These are phyloP conservation scores for Plebejus argus DNA, from an alignment of 2,888 invertebrate species.

Conservation along the genomic window DNA sequence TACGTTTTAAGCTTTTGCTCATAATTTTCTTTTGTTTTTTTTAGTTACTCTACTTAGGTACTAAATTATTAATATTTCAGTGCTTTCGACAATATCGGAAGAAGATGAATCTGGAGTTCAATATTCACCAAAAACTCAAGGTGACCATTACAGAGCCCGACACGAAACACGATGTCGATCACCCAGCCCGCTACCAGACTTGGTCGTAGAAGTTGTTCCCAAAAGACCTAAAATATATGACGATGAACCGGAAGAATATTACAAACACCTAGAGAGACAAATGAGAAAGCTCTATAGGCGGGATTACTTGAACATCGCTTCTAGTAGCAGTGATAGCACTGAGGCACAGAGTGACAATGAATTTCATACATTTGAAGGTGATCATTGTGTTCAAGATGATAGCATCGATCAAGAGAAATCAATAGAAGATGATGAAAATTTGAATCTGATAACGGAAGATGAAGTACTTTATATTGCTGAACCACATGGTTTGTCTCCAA, in stretches of 20 bases:
- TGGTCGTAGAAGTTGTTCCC: conserved; percentile 36
- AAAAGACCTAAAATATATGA: conserved; percentile 21
- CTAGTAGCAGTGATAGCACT: background rate
- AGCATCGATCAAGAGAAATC: background rate
- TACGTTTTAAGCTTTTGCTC: too few relatives aligned
- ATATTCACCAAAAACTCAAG: background rate
- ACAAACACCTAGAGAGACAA: conserved; percentile 34
- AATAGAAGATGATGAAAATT: background rate
- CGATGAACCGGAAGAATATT: conserved; percentile 37
- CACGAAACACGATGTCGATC: conserved; percentile 16
- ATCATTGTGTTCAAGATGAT: background rate
- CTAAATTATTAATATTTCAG: conserved; percentile 31
- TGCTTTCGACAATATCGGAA: conserved; percentile 31
- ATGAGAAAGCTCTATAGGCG: conserved; percentile 35
- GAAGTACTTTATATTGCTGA: background rate
- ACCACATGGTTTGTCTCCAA: background rate
- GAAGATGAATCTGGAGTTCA: conserved; percentile 29
- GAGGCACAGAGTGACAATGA: background rate
- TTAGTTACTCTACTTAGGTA: background rate
- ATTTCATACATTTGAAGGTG: background rate
- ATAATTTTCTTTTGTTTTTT: background rate
- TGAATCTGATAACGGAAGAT: background rate
- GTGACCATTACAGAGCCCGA: background rate
- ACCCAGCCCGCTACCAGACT: conserved; percentile 37
- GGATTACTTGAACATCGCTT: conserved; percentile 29